Evolutionary conservation across 2,888 invertebrate species (phyloP).

Genomic region (Philereme transversata): DNA sequence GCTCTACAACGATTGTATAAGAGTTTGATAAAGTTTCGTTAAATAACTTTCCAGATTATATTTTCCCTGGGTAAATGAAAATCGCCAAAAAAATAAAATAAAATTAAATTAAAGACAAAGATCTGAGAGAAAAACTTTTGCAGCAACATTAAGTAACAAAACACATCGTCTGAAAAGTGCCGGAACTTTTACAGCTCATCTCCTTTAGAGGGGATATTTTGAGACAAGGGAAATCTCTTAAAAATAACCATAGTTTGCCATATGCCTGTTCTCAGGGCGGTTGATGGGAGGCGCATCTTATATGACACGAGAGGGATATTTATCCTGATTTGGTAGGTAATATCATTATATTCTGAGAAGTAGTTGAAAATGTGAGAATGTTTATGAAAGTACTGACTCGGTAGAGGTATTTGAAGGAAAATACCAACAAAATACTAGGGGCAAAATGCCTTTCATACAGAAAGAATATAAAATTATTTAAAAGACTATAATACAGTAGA

Average conservation of each 20-base stretch:
- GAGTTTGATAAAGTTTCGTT: neutral
- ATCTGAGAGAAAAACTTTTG: slow-evolving; percentile 62
- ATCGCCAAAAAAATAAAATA: slow-evolving; percentile 56
- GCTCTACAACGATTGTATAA: neutral
- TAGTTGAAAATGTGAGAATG: too few relatives aligned
- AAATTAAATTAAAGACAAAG: slow-evolving; percentile 76
- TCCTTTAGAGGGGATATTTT: slow-evolving; percentile 37
- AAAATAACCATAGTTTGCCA: slow-evolving; percentile 31
- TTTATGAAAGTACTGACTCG: too few relatives aligned
- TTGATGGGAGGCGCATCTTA: slow-evolving; percentile 13
- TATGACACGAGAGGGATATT: neutral
- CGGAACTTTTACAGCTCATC: slow-evolving; percentile 42
- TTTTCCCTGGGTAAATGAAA: slow-evolving; percentile 37
- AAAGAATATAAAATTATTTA: too few relatives aligned
- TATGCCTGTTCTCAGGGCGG: slow-evolving; percentile 22
- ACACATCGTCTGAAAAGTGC: slow-evolving; percentile 68
- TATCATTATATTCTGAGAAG: too few relatives aligned
- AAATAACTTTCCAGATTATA: slow-evolving; percentile 1
- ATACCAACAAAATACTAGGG: too few relatives aligned
- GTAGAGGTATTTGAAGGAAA: too few relatives aligned
- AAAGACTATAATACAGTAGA: too few relatives aligned
- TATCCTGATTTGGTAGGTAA: too few relatives aligned
- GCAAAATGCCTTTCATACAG: too few relatives aligned
- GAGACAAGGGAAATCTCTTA: slow-evolving; percentile 38
- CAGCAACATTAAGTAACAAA: slow-evolving; percentile 77